phyloP scores from a whole-genome alignment of 1,140 invertebrate genomes.

The Andricus grossulariae region DNA sequence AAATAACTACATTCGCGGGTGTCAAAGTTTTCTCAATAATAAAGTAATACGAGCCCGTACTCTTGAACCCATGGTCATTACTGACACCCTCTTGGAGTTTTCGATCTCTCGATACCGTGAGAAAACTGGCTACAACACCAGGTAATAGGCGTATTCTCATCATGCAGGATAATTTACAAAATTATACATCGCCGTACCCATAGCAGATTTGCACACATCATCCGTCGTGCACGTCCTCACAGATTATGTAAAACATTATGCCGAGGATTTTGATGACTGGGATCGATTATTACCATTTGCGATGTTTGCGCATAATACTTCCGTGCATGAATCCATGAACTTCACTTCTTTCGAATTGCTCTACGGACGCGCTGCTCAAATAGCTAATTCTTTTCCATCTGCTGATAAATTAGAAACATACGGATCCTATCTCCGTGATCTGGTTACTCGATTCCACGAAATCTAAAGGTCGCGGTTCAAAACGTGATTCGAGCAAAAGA shows the following conservation, averaged over 20 bases:
- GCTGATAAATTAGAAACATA: neutral
- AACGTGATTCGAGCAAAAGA: neutral
- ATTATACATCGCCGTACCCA: too few relatives aligned
- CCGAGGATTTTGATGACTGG: neutral
- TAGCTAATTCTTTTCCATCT: neutral
- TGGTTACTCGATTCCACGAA: neutral
- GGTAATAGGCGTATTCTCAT: too few relatives aligned
- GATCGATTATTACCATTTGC: conserved; percentile 1
- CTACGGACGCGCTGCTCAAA: neutral
- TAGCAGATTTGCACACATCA: too few relatives aligned
- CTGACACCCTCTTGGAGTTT: too few relatives aligned
- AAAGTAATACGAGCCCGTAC: too few relatives aligned
- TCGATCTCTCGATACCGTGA: too few relatives aligned
- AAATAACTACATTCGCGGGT: too few relatives aligned
- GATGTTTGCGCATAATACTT: conserved; percentile 23
- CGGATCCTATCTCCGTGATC: neutral
- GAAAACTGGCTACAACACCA: too few relatives aligned
- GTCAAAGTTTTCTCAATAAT: too few relatives aligned
- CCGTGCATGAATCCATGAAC: neutral
- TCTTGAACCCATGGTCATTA: too few relatives aligned
- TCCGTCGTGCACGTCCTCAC: too few relatives aligned
- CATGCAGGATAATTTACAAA: too few relatives aligned
- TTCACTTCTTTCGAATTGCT: conserved; percentile 7
- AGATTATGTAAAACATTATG: conserved; percentile 21
- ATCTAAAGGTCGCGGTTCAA: neutral